A percentile compares a stretch with the other conserved stretches of the same genome.
phyloP scores from a whole-genome alignment of 35 echinoderm and acorn worm species.

The Apostichopus parvimensis region DNA sequence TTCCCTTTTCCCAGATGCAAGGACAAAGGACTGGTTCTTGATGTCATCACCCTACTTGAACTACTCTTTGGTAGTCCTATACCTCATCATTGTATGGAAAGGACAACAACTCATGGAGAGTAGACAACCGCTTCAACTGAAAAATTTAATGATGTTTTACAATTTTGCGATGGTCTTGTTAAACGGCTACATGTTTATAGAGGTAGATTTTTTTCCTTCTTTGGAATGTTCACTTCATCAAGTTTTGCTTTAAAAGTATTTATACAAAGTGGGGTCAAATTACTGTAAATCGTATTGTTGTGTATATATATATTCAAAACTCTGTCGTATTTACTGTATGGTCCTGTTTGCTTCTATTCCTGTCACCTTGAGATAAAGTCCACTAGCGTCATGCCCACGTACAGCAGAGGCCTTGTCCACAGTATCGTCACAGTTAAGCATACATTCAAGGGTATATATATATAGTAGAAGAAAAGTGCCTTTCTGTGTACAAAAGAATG shows the following conservation, averaged over 20 bases:
- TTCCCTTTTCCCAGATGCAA: conserved; percentile 25
- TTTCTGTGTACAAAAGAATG: no score
- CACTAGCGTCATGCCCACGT: no score
- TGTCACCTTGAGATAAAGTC: no score
- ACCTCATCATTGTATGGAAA: conserved; percentile 69
- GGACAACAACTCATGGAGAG: conserved; percentile 71
- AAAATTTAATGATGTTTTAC: conserved; percentile 74
- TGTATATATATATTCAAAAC: no score
- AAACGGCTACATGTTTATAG: conserved; percentile 70
- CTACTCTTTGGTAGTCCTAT: conserved; percentile 61
- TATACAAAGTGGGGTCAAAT: not conserved
- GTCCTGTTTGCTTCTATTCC: not conserved
- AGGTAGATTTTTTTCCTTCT: conserved; percentile 39
- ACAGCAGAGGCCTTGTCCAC: no score
- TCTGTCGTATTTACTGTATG: no score
- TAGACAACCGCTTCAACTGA: conserved; percentile 67
- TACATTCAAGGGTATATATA: no score
- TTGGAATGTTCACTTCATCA: not conserved
- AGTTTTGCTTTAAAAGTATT: not conserved
- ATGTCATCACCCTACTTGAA: conserved; percentile 52
- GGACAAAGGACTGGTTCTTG: conserved; percentile 74
- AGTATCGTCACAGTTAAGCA: no score
- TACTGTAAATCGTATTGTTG: no score
- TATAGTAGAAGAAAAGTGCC: no score
- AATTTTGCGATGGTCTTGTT: conserved; percentile 71